Conservation (phyloP, 2,113 vertebrate genomes). For the Poeciliopsis occidentalis region DNA sequence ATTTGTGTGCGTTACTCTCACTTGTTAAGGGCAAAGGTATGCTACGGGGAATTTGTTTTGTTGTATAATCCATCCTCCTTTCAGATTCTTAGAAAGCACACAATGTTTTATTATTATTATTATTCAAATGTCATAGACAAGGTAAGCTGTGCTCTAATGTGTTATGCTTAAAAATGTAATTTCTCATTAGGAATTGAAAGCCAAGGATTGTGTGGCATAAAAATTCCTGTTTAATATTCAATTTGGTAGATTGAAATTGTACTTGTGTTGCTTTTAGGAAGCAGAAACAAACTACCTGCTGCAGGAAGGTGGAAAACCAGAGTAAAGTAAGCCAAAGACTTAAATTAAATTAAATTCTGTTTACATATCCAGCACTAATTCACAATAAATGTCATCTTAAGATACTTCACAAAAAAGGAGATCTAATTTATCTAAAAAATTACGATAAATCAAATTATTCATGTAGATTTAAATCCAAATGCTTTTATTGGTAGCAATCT, state of each 20-base stretch:
- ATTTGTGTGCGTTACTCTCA: neutral
- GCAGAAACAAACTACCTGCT: too few species aligned
- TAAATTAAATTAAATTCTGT: neutral
- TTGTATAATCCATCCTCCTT: neutral
- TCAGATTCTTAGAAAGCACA: neutral
- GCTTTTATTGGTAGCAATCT: too few species aligned
- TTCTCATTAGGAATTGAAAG: neutral
- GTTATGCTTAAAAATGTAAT: neutral
- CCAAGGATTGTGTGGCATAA: neutral
- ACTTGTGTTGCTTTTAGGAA: neutral
- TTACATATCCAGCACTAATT: too few species aligned
- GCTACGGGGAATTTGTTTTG: too few species aligned
- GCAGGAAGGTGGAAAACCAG: too few species aligned
- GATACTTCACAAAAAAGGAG: too few species aligned
- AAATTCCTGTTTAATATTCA: neutral
- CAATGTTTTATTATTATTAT: too few species aligned
- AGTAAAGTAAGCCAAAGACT: neutral
- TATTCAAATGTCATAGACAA: neutral
- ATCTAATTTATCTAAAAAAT: too few species aligned
- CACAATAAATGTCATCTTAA: too few species aligned
- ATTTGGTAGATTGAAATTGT: neutral
- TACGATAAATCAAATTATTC: too few species aligned
- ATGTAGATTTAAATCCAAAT: too few species aligned
- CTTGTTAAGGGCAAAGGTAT: too few species aligned
- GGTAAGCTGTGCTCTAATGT: neutral